Evolutionary conservation across 2,113 vertebrate genomes (phyloP), one percentile per base, ranked within the genome.

Genomic region (Talpa occidentalis): DNA sequence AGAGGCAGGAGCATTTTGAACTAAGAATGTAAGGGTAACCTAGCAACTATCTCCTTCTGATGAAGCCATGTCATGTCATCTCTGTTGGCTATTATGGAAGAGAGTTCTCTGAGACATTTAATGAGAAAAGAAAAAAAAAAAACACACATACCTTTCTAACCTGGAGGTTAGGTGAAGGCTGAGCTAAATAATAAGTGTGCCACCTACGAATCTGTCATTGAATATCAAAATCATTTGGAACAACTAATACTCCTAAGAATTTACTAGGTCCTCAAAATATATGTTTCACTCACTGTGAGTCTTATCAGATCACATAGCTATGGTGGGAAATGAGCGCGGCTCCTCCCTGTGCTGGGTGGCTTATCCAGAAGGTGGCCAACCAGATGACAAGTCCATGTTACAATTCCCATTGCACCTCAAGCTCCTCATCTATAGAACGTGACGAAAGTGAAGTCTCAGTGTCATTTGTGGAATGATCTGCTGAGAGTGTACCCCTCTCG

Each of bases 1-100:
- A 82, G 62, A 95, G 70, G 73, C 24, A 74, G n/a, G 32, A 86
- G 86, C 62, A 52, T 83, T 94, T 74, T 69, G 52, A 94, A 76
- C 35, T 62, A 69, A 82, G 83, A 59, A 62, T 77, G 2, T 69
- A 76, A 76, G 35, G 59, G 78, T 93, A 94, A 90, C 88, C 74
- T 87, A 95, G 90, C 56, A 96, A 90, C 76, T 91, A 35, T 83
- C 19, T 72, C 42, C 44, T 35, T 78, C 67, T 66, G 40, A 86
- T 73, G 79, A 86, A 94, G 40, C 49, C 72, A 44, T 81, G 72
- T 77, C 82, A 67, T 91, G 54, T 64, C 60, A 78, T 88, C 86
- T 89, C 56, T 86, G 44, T 79, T 93, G 70, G 54, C 42, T 94
- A 15, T 44, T 90, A 69, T 17, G 52, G 22, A 24, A 94, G 40